Base-by-base conservation (phyloP, 2,113 vertebrate genomes). In the Dasyornis broadbenti region DNA sequence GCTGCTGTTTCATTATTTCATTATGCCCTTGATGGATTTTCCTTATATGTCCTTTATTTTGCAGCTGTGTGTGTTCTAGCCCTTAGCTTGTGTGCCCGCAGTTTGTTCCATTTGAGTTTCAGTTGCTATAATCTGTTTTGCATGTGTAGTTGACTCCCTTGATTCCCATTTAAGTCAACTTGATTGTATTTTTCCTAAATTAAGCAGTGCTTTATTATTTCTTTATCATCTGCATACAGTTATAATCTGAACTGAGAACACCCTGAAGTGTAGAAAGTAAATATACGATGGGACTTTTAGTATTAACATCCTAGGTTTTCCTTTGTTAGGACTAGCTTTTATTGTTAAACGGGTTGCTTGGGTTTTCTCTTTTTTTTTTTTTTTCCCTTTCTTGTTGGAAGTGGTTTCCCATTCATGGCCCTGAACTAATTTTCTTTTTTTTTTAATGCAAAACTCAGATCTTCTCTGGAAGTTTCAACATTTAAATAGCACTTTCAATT, bases 351-450 rank as follows among this genome's bases (percentile, higher is more conserved):
- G 57, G 5, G 9, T 39, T 53, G 22, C 11, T 57, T 11, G 6
- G 1, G 35, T 54, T 72, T 79, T 35, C 2, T 31, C 3, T 0
- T 1, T 7, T 30, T 24, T 24, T 33, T 40, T 33, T 12, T 40
- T 13, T 7, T 20, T 16, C 7, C 4, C 7, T 56, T 47, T 86
- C 50, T 92, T 96, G 78, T 94, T 95, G 91, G 77, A 95, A 96
- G 83, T 92, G 73, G 92, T 95, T 97, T 96, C 61, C 0, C 10
- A 14, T 84, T 92, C 57, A 64, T 1, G 3, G 15, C 37, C 27
- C 10, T 75, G 35, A 89, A 35, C 1, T 72, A 52, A 33, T 64
- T 91, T 89, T 77, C 11, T 1, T 31, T 72, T 84, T 72, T 84
- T 57, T 87, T 75, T 35, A 26, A 18, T 45, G 39, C 7, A 40